Evolutionary conservation across 2,888 invertebrate species (phyloP).

Genomic region (Fragum fragum): DNA sequence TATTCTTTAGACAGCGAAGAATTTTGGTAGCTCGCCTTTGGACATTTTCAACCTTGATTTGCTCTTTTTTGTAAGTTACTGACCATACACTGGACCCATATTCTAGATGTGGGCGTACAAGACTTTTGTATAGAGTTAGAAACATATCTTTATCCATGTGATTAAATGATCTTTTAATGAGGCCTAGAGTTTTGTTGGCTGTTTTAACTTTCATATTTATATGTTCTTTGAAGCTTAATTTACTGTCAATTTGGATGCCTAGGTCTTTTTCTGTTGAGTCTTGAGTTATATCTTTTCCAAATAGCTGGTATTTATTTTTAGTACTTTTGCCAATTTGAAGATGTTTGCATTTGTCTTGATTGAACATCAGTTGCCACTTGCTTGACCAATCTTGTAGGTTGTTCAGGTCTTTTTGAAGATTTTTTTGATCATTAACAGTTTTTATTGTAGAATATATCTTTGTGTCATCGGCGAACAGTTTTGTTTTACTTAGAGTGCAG

Average conservation of each 20-base stretch:
- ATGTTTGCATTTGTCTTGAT: not conserved
- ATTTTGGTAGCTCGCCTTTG: conserved; percentile 6
- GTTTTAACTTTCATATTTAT: not conserved
- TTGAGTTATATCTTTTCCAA: not conserved
- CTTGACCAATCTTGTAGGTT: not conserved
- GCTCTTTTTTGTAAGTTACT: too few species aligned
- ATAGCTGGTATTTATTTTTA: not conserved
- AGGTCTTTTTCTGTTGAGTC: not conserved
- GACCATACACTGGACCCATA: conserved; percentile 1
- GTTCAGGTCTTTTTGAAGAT: not conserved
- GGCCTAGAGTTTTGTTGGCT: not conserved
- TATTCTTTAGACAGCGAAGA: not conserved
- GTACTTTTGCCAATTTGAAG: not conserved
- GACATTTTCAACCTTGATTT: not conserved
- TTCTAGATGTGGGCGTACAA: not conserved
- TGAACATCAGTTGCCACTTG: not conserved
- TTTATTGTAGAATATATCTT: not conserved
- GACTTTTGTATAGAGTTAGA: not conserved
- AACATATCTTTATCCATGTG: conserved; percentile 4
- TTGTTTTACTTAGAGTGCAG: too few species aligned
- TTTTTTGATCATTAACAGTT: not conserved
- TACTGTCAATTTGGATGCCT: not conserved
- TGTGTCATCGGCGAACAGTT: not conserved
- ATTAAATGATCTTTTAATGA: not conserved
- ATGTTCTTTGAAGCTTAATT: not conserved